Conservation (phyloP, 1,140 invertebrate genomes). For the Trichoplusia ni region DNA sequence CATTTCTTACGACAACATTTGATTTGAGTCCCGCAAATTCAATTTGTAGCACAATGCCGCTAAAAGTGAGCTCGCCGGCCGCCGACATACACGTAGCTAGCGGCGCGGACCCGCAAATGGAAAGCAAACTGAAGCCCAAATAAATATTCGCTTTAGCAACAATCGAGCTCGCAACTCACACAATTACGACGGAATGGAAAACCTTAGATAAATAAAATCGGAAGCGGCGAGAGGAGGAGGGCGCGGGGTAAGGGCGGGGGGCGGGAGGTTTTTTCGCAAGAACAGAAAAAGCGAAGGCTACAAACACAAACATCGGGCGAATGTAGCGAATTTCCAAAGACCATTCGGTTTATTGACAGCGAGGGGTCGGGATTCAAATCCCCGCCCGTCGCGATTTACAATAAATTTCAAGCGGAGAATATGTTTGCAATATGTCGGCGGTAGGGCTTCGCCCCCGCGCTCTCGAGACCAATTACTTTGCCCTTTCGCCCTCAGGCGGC, state of each 20-base stretch:
- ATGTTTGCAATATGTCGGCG: conserved; percentile 77
- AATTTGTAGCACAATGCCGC: conserved; percentile 70
- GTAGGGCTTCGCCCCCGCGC: conserved; percentile 37
- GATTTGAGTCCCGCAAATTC: conserved; percentile 70
- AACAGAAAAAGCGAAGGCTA: conserved; percentile 68
- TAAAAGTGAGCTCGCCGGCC: conserved; percentile 35
- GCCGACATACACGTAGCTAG: neutral
- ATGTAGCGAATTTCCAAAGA: conserved; percentile 77
- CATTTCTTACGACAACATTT: conserved; percentile 71
- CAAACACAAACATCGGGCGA: conserved; percentile 72
- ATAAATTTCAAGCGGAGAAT: conserved; percentile 78
- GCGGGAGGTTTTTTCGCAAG: conserved; percentile 45
- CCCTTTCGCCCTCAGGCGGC: conserved; percentile 46
- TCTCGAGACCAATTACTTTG: conserved; percentile 57
- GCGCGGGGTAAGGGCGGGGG: conserved; percentile 18
- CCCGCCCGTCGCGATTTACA: conserved; percentile 73
- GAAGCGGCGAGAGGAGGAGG: conserved; percentile 52
- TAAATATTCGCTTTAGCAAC: conserved; percentile 79
- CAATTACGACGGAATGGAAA: conserved; percentile 77
- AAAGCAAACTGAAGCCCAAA: conserved; percentile 73
- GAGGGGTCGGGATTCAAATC: conserved; percentile 63
- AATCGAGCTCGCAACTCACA: conserved; percentile 74
- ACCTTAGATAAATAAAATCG: conserved; percentile 79
- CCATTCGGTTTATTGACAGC: conserved; percentile 76
- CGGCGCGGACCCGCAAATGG: conserved; percentile 48